Evolutionary conservation across 2,113 vertebrate genomes (phyloP).

Genomic region (Porphyrio hochstetteri): DNA sequence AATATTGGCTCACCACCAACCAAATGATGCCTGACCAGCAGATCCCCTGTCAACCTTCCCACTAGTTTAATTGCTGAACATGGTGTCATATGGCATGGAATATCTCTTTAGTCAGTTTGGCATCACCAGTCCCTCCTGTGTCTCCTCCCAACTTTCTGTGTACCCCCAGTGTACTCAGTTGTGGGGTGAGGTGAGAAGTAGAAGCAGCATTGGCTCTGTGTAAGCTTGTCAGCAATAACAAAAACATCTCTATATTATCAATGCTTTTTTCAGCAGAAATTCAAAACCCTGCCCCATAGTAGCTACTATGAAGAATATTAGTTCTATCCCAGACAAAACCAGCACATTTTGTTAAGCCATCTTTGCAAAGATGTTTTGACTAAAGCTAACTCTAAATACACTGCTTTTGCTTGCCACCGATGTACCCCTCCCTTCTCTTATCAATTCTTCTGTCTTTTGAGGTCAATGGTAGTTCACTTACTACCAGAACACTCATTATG

Average conservation of each 20-base stretch:
- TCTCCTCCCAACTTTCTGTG: not conserved
- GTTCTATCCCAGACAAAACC: not conserved
- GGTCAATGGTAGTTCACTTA: not conserved
- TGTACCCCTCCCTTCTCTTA: not conserved
- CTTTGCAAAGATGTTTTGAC: not conserved
- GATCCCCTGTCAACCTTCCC: accelerated
- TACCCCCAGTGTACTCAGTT: no score
- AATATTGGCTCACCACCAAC: not conserved
- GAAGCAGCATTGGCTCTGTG: not conserved
- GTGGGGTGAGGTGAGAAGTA: not conserved
- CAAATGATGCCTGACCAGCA: accelerated
- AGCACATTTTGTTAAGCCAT: not conserved
- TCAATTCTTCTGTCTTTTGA: not conserved
- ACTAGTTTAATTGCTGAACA: not conserved
- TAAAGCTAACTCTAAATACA: not conserved
- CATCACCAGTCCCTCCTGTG: not conserved
- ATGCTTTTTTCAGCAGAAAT: not conserved
- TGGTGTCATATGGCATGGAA: accelerated
- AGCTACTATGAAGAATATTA: not conserved
- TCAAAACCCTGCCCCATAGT: not conserved
- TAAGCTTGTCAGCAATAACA: not conserved
- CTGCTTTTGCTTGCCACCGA: not conserved
- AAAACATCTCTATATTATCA: no score
- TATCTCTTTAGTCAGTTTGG: not conserved
- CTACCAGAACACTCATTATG: not conserved